Evolutionary conservation across 2,797 vertebrate genomes (phyloP), one percentile per base, ranked within the genome.

Genomic region (Pseudochirops cupreus): DNA sequence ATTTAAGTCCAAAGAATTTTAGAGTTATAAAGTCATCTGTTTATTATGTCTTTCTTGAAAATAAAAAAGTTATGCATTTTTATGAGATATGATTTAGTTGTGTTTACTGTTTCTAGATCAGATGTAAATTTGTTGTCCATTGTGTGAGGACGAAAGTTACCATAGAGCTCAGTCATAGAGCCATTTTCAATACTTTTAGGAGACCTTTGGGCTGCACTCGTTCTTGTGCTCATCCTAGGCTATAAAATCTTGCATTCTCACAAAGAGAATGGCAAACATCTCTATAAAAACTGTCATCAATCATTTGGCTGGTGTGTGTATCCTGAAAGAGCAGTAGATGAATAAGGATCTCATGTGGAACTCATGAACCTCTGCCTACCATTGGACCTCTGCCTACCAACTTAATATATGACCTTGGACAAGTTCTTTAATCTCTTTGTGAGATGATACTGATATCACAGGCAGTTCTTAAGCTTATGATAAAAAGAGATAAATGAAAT

Each of bases 51-150:
- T 95, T 56, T 93, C 39, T 18, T 87, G 89, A 96, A 56, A 93
- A 90, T 56, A 53, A 74, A 91, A 14, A 91, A 46, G 57, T 94
- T 54, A 67, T 93, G 39, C 91, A 92, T 91, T 91, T 57, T 96
- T 97, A 74, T 97, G 90, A 97, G 97, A 97, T 97, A 96, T 95
- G 92, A 53, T 93, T 92, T 90, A 67, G 94, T 95, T 98, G 97
- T 95, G 97, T 97, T 96, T 97, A 50, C 39, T 50, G 96, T 96
- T 97, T 97, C 92, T 26, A 92, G 92, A 93, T 59, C 87, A 94
- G 94, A 95, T 93, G 46, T 96, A 96, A 96, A 97, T 98, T 97
- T 94, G 56, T 62, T 91, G 74, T 96, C 91, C 92, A 91, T 95
- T 92, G 92, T 97, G 95, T 97, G 91, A 96, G 97, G 74, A 96